Evolutionary conservation across 2,113 vertebrate species (phyloP), one percentile per base, ranked within the genome.

Genomic region (Heteronetta atricapilla): DNA sequence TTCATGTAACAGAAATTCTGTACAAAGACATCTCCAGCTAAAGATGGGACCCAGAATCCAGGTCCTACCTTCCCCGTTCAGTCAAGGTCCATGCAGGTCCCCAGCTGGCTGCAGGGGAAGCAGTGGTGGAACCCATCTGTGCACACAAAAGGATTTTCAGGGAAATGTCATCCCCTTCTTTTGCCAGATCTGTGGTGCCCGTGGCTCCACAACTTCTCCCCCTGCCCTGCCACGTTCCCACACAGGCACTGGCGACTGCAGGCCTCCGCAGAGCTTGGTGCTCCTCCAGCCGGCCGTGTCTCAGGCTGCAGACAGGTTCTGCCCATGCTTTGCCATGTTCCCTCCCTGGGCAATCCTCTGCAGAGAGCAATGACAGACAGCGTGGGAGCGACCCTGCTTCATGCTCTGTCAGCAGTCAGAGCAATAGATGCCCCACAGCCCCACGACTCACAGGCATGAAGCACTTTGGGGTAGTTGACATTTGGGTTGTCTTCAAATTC

Each of bases 241-340:
- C 4, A 1, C 1, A 3, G 56, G 8, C 7, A 8, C 36, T 5
- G 3, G 38, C n/a, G 40, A 52, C 55, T 4, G 4, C 18, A 10
- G 5, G 1, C 5, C 6, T 7, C 36, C 44, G n/a, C 10, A 20
- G 20, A 22, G 3, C 18, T 22, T 1, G 0, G 26, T 0, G 0
- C 44, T n/a, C 3, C 34, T 34, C 25, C 83, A 33, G 56, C 13
- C 67, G 18, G 38, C 46, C 1, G 59, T 16, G 20, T 4, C 64
- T 18, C 13, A 10, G n/a, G 59, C 76, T 42, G 72, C 55, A 5
- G 36, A 2, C 15, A 11, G 22, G 55, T 6, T 44, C 56, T 53
- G 60, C 0, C 28, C 69, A 10, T 2, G 53, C 29, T 28, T 3
- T 10, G 53, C 23, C 3, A 13, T 0, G 5, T 46, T 7, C 34